A percentile compares a stretch with the other conserved stretches of the same genome.
Conservation (phyloP, 64 coral and sea anemone genomes). For the Montipora efflorescens region DNA sequence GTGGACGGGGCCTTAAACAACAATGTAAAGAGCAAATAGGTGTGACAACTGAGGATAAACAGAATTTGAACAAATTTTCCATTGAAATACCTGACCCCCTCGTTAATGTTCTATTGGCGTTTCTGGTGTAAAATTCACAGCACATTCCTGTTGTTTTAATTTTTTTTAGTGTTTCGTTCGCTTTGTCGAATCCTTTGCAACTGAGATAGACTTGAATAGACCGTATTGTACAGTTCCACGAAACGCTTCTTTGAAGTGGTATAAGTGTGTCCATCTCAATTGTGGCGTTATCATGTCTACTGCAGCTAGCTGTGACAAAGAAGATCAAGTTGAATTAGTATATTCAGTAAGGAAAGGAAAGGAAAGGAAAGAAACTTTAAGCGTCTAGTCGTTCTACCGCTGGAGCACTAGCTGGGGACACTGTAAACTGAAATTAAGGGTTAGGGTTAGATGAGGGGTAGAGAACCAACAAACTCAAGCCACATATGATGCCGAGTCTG, state of each 20-base stretch:
- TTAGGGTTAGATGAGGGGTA: too few species aligned
- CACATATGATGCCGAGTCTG: too few species aligned
- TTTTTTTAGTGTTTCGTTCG: neutral
- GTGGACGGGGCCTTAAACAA: too few species aligned
- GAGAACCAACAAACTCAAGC: too few species aligned
- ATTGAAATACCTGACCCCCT: neutral
- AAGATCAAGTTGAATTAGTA: neutral
- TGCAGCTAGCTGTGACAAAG: neutral
- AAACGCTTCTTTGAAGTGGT: too few species aligned
- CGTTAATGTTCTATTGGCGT: neutral
- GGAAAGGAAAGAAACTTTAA: too few species aligned
- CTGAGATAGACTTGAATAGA: neutral
- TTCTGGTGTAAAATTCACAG: constrained; percentile 5
- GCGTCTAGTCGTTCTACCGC: too few species aligned
- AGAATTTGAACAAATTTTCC: neutral
- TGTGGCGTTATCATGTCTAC: neutral
- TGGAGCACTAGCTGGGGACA: too few species aligned
- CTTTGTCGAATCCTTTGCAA: neutral
- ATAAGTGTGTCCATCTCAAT: neutral
- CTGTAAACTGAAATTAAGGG: too few species aligned
- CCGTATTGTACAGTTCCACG: neutral
- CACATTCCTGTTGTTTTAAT: neutral
- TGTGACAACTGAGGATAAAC: too few species aligned
- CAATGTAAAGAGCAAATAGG: too few species aligned
- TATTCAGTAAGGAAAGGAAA: too few species aligned